Conservation (phyloP, 2,797 vertebrate genomes). For the Mus spretus region DNA sequence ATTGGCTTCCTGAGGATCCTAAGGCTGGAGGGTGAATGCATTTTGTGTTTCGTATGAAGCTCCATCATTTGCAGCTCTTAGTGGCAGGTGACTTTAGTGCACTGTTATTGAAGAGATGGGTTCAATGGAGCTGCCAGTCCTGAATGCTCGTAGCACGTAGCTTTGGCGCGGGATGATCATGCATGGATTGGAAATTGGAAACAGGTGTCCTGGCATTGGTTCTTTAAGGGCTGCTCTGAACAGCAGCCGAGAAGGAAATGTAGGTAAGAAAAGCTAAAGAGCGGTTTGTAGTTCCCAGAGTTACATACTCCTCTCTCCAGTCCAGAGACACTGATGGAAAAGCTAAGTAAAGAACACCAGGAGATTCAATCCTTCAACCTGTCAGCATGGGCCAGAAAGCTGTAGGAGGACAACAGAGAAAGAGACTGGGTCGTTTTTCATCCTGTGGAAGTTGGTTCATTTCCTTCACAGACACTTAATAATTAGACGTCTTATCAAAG, state of each 20-base stretch:
- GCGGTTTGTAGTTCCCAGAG: background rate
- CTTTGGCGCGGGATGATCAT: background rate
- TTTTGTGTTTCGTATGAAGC: constrained; percentile 25
- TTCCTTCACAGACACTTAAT: constrained; percentile 40
- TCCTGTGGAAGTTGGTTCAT: constrained; percentile 1
- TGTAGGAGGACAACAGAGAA: background rate
- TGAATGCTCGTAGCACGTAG: background rate
- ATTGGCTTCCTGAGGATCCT: background rate
- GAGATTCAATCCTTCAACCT: constrained; percentile 35
- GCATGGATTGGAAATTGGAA: constrained; percentile 65
- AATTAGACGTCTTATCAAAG: background rate
- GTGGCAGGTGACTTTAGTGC: constrained; percentile 35
- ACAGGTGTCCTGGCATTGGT: constrained; percentile 67
- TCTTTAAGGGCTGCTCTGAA: constrained; percentile 20
- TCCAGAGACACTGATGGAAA: constrained; percentile 2
- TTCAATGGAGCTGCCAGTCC: constrained; percentile 32
- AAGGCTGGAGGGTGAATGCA: background rate
- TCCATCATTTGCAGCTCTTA: constrained; percentile 54
- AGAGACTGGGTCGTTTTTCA: background rate
- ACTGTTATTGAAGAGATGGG: constrained; percentile 58
- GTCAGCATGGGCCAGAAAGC: background rate
- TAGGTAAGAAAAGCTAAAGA: constrained; percentile 7
- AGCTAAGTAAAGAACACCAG: background rate
- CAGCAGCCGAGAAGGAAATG: constrained; percentile 14
- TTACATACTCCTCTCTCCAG: background rate